Conservation (phyloP, 1,140 invertebrate genomes). For the Trichoplusia ni region DNA sequence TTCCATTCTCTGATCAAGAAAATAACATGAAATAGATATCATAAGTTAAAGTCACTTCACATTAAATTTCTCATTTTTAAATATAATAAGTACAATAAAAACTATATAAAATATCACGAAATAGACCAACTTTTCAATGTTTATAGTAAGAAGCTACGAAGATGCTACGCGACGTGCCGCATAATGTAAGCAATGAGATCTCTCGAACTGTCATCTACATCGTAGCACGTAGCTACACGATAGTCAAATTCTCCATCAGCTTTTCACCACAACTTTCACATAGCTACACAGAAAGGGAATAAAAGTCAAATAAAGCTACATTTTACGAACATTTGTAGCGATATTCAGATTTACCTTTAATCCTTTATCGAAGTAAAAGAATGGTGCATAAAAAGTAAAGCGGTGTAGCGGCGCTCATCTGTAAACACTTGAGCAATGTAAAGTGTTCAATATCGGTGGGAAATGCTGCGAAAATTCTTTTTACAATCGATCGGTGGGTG, state of each 20-base stretch:
- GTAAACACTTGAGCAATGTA: constrained; percentile 50
- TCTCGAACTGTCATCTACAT: not conserved
- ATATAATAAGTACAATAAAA: too few relatives aligned
- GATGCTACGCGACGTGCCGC: constrained; percentile 14
- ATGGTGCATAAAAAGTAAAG: constrained; percentile 25
- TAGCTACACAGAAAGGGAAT: not conserved
- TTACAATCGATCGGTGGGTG: constrained; percentile 74
- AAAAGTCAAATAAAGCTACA: constrained; percentile 2
- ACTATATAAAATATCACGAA: too few relatives aligned
- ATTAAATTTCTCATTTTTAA: too few relatives aligned
- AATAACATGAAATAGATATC: too few relatives aligned
- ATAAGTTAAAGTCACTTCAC: too few relatives aligned
- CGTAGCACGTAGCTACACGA: constrained; percentile 16
- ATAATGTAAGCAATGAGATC: not conserved
- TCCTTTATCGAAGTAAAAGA: constrained; percentile 29
- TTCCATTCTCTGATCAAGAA: too few relatives aligned
- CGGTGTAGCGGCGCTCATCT: constrained; percentile 36
- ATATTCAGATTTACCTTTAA: constrained; percentile 16
- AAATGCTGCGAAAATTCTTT: constrained; percentile 66
- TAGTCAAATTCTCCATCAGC: too few relatives aligned
- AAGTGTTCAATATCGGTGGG: constrained; percentile 68
- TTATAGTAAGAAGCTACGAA: not conserved
- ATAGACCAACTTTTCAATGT: too few relatives aligned
- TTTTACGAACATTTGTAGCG: constrained; percentile 11
- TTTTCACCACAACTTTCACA: not conserved